A percentile compares a stretch with the other conserved stretches of the same genome.
Conservation (phyloP, 2,888 invertebrate species). For the Bursaphelenchus okinawaensis region DNA sequence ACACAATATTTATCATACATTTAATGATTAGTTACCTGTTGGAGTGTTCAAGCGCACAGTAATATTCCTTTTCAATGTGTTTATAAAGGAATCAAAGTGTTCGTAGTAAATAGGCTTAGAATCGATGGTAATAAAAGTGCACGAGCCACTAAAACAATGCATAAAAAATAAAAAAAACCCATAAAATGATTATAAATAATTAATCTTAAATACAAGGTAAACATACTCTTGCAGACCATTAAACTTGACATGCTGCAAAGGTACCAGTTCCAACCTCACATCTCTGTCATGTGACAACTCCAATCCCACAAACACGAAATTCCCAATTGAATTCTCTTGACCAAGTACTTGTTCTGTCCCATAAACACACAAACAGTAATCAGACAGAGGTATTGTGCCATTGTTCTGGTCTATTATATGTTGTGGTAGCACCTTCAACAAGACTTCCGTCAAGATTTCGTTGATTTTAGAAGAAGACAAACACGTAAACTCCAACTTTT, state of each 20-base stretch:
- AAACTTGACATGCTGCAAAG: background rate
- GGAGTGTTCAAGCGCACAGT: background rate
- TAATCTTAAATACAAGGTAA: background rate
- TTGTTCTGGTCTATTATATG: constrained; percentile 22
- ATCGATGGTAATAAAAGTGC: background rate
- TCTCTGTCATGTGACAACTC: constrained; percentile 46
- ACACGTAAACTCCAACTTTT: constrained; percentile 34
- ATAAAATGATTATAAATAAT: background rate
- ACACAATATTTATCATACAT: no score
- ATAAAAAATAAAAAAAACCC: no score
- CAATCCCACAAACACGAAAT: constrained; percentile 45
- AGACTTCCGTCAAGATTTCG: constrained; percentile 36
- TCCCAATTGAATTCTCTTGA: constrained; percentile 32
- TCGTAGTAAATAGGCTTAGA: background rate
- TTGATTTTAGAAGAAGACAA: constrained; percentile 33
- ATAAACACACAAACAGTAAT: constrained; percentile 45
- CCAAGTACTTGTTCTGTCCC: constrained; percentile 26
- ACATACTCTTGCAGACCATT: background rate
- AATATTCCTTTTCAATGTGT: background rate
- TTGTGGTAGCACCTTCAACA: constrained; percentile 31
- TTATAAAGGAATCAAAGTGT: background rate
- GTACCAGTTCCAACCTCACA: constrained; percentile 42
- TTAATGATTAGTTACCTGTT: background rate
- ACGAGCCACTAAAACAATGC: no score
- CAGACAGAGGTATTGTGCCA: constrained; percentile 28